Percentiles rank a stretch among this genome's conserved stretches.
These are phyloP conservation scores for Peribatodes rhomboidaria DNA, from an alignment of 2,888 invertebrate genomes.

Conservation along the genomic window DNA sequence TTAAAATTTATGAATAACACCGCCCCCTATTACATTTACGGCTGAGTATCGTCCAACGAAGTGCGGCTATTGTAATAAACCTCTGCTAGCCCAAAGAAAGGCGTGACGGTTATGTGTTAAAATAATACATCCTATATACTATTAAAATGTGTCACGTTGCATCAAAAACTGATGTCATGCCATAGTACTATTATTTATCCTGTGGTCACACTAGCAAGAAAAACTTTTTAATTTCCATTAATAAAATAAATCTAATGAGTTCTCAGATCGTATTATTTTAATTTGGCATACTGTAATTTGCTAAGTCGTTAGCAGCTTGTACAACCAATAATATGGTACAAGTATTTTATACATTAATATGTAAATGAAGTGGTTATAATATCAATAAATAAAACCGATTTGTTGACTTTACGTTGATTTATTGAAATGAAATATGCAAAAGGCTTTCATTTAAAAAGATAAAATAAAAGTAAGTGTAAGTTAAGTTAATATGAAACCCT, in stretches of 20 bases:
- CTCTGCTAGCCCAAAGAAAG: no score
- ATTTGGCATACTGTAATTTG: background rate
- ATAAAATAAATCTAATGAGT: background rate
- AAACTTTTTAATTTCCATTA: background rate
- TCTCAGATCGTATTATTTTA: background rate
- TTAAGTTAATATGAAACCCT: no score
- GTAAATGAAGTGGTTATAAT: constrained; percentile 1
- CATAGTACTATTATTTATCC: no score
- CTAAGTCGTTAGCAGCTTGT: constrained; percentile 8
- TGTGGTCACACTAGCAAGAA: background rate
- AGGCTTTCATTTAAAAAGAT: background rate
- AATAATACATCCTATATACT: no score
- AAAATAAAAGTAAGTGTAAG: background rate
- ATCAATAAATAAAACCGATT: background rate
- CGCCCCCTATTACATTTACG: no score
- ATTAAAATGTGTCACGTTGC: no score
- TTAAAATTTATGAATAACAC: no score
- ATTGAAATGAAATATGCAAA: background rate
- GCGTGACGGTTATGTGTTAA: no score
- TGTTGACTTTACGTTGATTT: background rate
- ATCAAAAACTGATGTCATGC: no score
- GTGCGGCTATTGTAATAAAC: no score
- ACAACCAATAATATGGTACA: constrained; percentile 8
- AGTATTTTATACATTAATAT: constrained; percentile 9
- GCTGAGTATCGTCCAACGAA: no score